Conservation (phyloP, 2,888 invertebrate species). For the Ceraclea dissimilis region DNA sequence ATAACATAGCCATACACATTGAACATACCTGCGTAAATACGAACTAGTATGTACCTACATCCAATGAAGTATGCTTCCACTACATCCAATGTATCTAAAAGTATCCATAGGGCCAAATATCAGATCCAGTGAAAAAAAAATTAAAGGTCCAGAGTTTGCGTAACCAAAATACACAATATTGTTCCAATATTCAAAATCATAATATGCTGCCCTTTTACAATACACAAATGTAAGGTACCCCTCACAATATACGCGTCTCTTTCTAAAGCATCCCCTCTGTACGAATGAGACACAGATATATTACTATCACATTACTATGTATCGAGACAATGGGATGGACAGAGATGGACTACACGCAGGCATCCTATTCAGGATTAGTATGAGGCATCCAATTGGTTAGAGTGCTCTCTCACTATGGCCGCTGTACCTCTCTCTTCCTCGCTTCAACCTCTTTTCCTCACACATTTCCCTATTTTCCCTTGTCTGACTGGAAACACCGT, state of each 20-base stretch:
- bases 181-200: too few species aligned
- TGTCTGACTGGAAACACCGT: neutral
- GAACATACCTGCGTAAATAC: too few species aligned
- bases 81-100: too few species aligned
- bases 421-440: constrained; percentile 7
- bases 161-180: too few species aligned
- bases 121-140: too few species aligned
- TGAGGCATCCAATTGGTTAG: constrained; percentile 1
- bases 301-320: neutral
- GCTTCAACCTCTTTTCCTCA: constrained; percentile 1
- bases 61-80: too few species aligned
- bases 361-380: constrained; percentile 3
- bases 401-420: constrained; percentile 8
- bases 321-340: neutral
- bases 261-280: constrained; percentile 1
- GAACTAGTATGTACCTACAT: too few species aligned
- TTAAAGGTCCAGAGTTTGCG: too few species aligned
- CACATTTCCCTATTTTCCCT: neutral
- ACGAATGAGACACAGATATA: constrained; percentile 1
- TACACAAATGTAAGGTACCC: neutral
- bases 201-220: neutral
- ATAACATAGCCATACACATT: too few species aligned
- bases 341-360: neutral
- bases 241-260: neutral
- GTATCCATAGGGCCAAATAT: too few species aligned